phyloP scores from a whole-genome alignment of 2,113 vertebrate species.

The Centropus bengalensis region DNA sequence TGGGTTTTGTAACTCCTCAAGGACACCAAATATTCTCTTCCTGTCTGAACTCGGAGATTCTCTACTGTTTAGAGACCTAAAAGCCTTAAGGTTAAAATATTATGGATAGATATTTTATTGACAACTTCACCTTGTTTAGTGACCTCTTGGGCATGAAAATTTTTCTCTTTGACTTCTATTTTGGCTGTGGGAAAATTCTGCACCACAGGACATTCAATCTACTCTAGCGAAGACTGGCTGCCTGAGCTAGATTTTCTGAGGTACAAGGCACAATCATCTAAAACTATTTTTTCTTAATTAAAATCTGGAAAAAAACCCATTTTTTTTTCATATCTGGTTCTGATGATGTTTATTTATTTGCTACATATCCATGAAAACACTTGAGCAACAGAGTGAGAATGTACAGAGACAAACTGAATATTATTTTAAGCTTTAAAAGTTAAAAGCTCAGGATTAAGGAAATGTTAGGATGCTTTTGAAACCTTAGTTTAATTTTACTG shows the following conservation, averaged over 20 bases:
- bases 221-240: background rate
- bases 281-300: background rate
- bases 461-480: background rate
- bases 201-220: background rate
- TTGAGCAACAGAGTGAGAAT: background rate
- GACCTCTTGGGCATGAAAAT: background rate
- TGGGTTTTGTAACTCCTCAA: background rate
- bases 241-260: background rate
- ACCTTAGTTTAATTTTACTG: background rate
- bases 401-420: background rate
- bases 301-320: accelerated
- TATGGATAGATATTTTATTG: background rate
- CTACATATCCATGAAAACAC: background rate
- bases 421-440: background rate
- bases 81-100: background rate
- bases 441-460: background rate
- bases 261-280: background rate
- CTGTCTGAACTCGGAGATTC: background rate
- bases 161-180: background rate
- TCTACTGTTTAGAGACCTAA: background rate
- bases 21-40: background rate
- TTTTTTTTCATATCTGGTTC: background rate
- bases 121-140: background rate
- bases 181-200: background rate
- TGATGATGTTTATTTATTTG: background rate